Base-by-base conservation (phyloP, 2,888 invertebrate species). In the Noctua comes region DNA sequence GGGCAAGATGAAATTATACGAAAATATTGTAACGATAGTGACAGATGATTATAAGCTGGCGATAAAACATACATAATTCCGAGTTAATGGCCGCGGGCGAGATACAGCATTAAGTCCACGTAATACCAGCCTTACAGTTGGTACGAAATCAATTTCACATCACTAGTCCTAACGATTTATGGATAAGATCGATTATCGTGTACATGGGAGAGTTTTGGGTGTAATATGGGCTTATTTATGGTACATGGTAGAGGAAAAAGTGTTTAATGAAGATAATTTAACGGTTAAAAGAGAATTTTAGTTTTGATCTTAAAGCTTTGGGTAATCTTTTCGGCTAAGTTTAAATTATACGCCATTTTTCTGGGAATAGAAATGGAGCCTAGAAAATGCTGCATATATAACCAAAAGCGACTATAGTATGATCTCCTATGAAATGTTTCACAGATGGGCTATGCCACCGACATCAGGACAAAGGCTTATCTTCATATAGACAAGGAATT, bases 41-140 rank as follows among this genome's bases (percentile, higher is more conserved):
- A 97, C 97, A 97, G 96, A 96, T 96, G 96, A 97, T 96, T 96
- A 96, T 96, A 96, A 96, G 95, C 95, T 94, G 94, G 95, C 95
- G 96, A 96, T 96, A 96, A 97, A 97, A 97, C 96, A 96, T 94
- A 97, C 96, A 97, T 96, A 96, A 96, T 96, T 96, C 96, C 93
- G 93, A 91, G 91, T 91, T 95, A 96, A 96, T 95, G 93, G 95
- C 92, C 92, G 73, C 89, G 88, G 88, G 87, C 88, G 80, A 88
- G 85, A 84, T 84, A 76, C 84, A 82, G 90, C 91, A 91, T 92
- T 92, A 92, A 89, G 87, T 82, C 82, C 88, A 86, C 88, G 89
- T 92, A 94, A 95, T 95, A 93, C 93, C 92, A 92, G 91, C 92
- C 92, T 93, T 89, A 87, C 83, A 86, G 87, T 87, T 88, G 85